phyloP scores from a whole-genome alignment of 2,888 invertebrate genomes.

The Melipona bicolor region DNA sequence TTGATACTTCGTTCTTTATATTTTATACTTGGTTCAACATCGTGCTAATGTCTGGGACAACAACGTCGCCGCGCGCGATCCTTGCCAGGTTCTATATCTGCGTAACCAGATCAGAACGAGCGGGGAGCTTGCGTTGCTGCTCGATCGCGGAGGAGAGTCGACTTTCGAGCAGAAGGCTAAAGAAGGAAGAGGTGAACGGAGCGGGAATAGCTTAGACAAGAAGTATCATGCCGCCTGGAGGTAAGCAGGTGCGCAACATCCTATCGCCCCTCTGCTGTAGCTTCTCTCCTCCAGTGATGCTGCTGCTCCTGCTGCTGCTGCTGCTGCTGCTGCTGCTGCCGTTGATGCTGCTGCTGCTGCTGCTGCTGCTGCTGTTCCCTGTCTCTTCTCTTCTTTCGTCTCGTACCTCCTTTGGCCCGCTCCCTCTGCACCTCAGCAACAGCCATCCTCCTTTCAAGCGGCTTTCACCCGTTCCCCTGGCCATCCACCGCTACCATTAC shows the following conservation, averaged over 20 bases:
- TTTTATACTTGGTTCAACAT: conserved; percentile 31
- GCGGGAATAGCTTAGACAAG: conserved; percentile 56
- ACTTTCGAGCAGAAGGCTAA: neutral
- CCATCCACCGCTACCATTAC: neutral
- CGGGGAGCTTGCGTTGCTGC: conserved; percentile 40
- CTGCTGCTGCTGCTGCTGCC: neutral
- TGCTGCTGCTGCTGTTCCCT: conserved; percentile 21
- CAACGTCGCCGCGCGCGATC: conserved; percentile 34
- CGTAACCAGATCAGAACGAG: conserved; percentile 76
- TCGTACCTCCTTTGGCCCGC: neutral
- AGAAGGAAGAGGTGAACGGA: conserved; percentile 32
- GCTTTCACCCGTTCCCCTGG: neutral
- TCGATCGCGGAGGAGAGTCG: conserved; percentile 27
- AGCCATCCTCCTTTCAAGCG: neutral
- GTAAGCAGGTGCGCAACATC: conserved; percentile 81
- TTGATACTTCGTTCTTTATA: neutral
- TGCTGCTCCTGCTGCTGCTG: conserved; percentile 19
- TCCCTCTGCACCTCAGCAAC: neutral
- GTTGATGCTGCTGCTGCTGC: conserved; percentile 27
- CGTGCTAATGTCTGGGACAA: conserved; percentile 37
- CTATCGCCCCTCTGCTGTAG: conserved; percentile 70
- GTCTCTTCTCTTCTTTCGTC: neutral
- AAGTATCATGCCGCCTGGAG: conserved; percentile 73
- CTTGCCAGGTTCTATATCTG: conserved; percentile 50
- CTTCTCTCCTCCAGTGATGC: neutral